Conservation (phyloP, 2,888 invertebrate genomes). For the Mimumesa dahlbomi region DNA sequence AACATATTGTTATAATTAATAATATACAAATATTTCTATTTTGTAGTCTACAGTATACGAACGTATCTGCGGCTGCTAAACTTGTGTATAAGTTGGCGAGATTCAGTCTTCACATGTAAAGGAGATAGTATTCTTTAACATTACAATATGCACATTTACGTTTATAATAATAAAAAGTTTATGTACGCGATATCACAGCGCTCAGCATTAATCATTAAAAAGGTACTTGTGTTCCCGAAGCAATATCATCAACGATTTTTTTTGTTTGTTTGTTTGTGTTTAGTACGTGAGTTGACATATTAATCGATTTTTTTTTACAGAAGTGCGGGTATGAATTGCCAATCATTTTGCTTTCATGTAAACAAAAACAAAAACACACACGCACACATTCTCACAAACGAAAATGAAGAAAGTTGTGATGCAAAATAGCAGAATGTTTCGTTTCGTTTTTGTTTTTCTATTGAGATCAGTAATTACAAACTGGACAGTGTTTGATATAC, state of each 20-base stretch:
- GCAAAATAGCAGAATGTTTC: too few relatives aligned
- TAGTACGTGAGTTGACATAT: constrained; percentile 14
- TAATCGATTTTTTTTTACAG: not conserved
- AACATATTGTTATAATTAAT: constrained; percentile 59
- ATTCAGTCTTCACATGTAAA: constrained; percentile 76
- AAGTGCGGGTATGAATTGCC: not conserved
- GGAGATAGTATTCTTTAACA: constrained; percentile 75
- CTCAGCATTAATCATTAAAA: constrained; percentile 75
- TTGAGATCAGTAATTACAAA: constrained; percentile 1
- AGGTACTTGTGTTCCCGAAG: constrained; percentile 66
- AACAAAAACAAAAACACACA: not conserved
- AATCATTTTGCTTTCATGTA: not conserved
- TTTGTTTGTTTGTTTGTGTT: not conserved
- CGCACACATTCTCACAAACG: not conserved
- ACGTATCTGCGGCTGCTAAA: constrained; percentile 71
- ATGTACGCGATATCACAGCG: constrained; percentile 80
- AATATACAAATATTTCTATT: constrained; percentile 61
- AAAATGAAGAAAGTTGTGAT: not conserved
- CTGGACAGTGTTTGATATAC: constrained; percentile 30
- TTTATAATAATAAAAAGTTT: constrained; percentile 73
- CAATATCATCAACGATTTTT: constrained; percentile 31
- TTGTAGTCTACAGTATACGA: constrained; percentile 63
- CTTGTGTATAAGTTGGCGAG: constrained; percentile 75
- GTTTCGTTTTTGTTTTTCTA: too few relatives aligned
- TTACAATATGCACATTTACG: constrained; percentile 76